Percentiles rank a stretch among this genome's conserved stretches.
phyloP scores from a whole-genome alignment of 1,140 invertebrate genomes.

The Steinernema feltiae region DNA sequence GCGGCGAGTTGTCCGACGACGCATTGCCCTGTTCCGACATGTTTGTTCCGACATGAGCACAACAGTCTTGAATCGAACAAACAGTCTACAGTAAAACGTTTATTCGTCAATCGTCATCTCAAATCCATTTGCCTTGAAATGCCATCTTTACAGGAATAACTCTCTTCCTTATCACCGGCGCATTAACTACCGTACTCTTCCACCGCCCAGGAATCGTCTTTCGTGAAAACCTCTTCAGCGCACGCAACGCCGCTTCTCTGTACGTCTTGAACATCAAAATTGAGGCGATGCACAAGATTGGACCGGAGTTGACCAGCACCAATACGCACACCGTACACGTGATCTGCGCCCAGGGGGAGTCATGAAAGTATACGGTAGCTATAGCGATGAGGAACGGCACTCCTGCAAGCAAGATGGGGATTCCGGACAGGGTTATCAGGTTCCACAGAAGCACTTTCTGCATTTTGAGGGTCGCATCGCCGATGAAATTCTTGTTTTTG shows the following conservation, averaged over 20 bases:
- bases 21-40: too few species aligned
- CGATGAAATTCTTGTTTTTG: not conserved
- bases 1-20: too few species aligned
- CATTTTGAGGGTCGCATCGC: not conserved
- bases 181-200: too few species aligned
- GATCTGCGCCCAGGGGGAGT: not conserved
- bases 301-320: not conserved
- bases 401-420: not conserved
- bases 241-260: not conserved
- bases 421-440: not conserved
- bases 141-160: too few species aligned
- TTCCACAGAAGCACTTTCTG: conserved; percentile 1
- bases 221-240: too few species aligned
- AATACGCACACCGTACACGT: not conserved
- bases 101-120: too few species aligned
- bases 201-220: too few species aligned
- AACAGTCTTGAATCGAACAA: too few species aligned
- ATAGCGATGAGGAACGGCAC: not conserved
- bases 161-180: too few species aligned
- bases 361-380: not conserved
- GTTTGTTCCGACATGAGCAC: too few species aligned
- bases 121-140: too few species aligned
- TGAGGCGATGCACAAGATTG: not conserved
- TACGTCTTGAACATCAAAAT: not conserved
- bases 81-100: too few species aligned